Base-by-base conservation (phyloP, 2,797 vertebrate species). In the Lepidocolaptes lacrymiger region DNA sequence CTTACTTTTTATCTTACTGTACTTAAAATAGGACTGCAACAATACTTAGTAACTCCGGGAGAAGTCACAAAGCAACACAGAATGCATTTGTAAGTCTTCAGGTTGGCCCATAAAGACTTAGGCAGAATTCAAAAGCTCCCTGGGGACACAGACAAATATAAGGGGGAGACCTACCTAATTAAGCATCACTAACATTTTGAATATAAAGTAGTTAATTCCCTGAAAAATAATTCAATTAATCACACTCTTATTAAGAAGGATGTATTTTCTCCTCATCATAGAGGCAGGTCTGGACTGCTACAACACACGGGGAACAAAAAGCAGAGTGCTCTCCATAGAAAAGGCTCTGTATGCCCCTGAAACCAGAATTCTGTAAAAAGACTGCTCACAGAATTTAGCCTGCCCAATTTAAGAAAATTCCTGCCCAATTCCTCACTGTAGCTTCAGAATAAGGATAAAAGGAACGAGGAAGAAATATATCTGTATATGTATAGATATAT, bases 151-250 rank as follows among this genome's bases (percentile, higher is more conserved):
- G 32, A 59, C 43, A 91, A 87, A 91, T 43, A 79, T 62, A 82
- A 91, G 36, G 44, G 80, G 66, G 52, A 95, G 69, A 91, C 74
- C 83, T 66, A 94, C 48, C 92, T 91, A 95, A 93, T 92, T 89
- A 95, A 76, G 88, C 85, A 95, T 56, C 77, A 44, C 74, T 82
- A 89, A 79, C 48, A 87, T 87, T 88, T 61, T 63, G 88, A 88
- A 88, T 91, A 88, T 66, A 62, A 74, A 95, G 56, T 61, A 89
- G 89, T 84, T 86, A 93, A 91, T 86, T 85, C 85, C 94, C 58
- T 68, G 76, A 85, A 96, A 91, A 94, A 95, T 85, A 96, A 91
- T 91, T 92, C 64, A 77, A 91, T 95, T 95, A 93, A 95, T 89
- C 91, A 95, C 82, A 91, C 37, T 85, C 71, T 67, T 87, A 88